A percentile compares a stretch with the other conserved stretches of the same genome.
These are phyloP conservation scores for Heliconius ethilla DNA, from an alignment of 2,888 invertebrate species.

Conservation along the genomic window DNA sequence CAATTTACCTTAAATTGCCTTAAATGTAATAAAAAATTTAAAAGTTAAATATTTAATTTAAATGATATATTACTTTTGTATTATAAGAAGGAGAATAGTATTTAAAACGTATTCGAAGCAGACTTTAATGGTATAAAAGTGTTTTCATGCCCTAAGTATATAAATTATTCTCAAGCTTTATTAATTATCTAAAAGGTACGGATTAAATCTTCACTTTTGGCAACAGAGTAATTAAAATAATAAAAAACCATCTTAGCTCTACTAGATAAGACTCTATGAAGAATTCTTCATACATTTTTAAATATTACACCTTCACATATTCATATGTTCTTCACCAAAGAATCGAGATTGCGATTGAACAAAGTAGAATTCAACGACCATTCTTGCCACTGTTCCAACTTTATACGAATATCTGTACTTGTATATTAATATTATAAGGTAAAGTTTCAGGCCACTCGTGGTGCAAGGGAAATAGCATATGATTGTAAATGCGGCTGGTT, in stretches of 20 bases:
- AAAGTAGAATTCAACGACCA: neutral
- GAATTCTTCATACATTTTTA: neutral
- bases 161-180: neutral
- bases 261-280: neutral
- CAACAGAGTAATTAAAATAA: neutral
- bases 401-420: neutral
- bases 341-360: neutral
- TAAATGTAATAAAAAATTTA: too few relatives aligned
- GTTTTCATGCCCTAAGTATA: neutral
- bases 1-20: too few relatives aligned
- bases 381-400: neutral
- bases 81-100: neutral
- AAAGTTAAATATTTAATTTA: too few relatives aligned
- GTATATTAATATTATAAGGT: neutral
- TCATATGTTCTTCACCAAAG: too few relatives aligned
- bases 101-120: neutral
- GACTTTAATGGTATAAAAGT: neutral
- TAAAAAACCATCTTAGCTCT: neutral
- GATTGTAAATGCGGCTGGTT: too few relatives aligned
- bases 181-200: slow-evolving; percentile 1
- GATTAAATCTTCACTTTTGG: neutral
- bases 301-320: neutral
- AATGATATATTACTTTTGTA: neutral
- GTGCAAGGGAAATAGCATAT: too few relatives aligned
- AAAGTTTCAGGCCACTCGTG: neutral